Evolutionary conservation across 1,140 invertebrate genomes (phyloP).

Genomic region (Brachionus asplanchnoidis): DNA sequence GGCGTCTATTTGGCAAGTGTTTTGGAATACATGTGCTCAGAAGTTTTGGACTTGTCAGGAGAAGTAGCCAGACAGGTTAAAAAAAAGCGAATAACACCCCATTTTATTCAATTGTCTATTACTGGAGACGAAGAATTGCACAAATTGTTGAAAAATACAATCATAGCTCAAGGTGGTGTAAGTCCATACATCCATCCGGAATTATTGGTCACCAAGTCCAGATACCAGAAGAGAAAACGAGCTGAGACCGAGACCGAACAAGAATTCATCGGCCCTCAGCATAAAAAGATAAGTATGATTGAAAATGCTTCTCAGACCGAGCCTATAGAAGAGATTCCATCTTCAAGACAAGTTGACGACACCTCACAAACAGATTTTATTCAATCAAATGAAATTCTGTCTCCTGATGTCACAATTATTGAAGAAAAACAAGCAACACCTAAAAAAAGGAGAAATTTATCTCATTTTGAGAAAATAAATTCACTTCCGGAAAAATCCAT

Average conservation of each 20-base stretch:
- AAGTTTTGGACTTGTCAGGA: conserved; percentile 12
- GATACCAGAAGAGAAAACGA: background rate
- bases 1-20: conserved; percentile 11
- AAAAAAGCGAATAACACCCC: conserved; percentile 31
- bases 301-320: background rate
- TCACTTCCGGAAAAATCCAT: background rate
- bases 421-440: background rate
- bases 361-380: background rate
- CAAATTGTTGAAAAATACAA: conserved; percentile 20
- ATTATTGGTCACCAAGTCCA: background rate
- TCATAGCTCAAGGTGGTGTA: conserved; percentile 30
- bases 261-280: background rate
- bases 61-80: background rate
- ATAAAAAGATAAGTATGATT: background rate
- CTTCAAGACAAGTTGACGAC: background rate
- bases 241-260: background rate
- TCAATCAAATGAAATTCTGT: background rate
- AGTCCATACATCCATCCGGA: conserved; percentile 25
- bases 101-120: background rate
- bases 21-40: conserved; percentile 17
- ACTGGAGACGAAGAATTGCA: conserved; percentile 6
- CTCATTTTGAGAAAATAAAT: background rate
- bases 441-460: background rate
- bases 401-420: background rate
- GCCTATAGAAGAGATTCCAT: background rate